Evolutionary conservation across 2,888 invertebrate species (phyloP), one percentile per base, ranked within the genome.

Genomic region (Drosophila nigricruria): DNA sequence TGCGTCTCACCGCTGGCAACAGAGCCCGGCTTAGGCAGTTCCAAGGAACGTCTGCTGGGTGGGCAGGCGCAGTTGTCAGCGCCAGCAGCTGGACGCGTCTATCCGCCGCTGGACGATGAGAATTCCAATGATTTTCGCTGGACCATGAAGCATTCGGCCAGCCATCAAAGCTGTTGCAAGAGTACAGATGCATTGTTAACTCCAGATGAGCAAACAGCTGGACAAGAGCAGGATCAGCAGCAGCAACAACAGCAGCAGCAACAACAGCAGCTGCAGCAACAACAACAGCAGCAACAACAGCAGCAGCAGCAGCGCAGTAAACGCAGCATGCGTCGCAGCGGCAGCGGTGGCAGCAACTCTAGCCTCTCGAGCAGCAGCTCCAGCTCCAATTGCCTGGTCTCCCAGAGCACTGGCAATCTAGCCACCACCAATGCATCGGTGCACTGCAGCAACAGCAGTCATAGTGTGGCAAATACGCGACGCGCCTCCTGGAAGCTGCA

Each of bases 401-500:
- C 82, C 10, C 81, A 84, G 59, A 89, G 87, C 61, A 89, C 84
- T 0, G 87, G 85, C 50, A 87, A 85, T 40, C 69, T 84, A 30
- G 79, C 82, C 43, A 81, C 86, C 20, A 84, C 80, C 12, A 88
- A 81, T 27, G 82, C 71, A 5, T 81, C 90, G 57, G 79, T 84
- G 63, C 81, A 89, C 70, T 83, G 84, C 77, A 82, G 81, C 75
- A 70, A 75, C 67, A 80, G 76, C 58, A 72, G 49, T 23, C 82
- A 87, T 49, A 86, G 84, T 57, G 81, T 80, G 62, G 78, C 82
- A 34, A 86, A 81, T 25, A 79, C 66, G n/a, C 82, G 92, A 4
- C 81, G 91, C 5, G 73, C 91, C 18, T 92, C 92, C 9, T 92
- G 92, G 92, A 92, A 91, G 61, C 53, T 87, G 36, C 91, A 91